These are phyloP conservation scores for Amazona vittata DNA, from an alignment of 2,113 vertebrate genomes.

Conservation along the genomic window DNA sequence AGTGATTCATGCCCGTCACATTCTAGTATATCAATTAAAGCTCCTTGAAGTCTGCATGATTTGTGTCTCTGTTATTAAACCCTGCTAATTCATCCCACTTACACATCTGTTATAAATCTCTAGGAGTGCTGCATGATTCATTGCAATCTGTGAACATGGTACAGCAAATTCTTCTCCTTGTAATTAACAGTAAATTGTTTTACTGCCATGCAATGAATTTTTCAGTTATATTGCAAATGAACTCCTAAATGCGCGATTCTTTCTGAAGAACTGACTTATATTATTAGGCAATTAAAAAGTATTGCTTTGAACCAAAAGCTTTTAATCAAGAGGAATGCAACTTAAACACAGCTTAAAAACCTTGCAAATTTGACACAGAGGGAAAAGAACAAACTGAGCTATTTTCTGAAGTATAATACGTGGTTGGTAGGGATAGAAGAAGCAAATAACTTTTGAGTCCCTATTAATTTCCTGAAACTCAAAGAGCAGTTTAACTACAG, in stretches of 20 bases:
- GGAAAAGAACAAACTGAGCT: conserved; percentile 62
- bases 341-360: conserved; percentile 74
- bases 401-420: conserved; percentile 36
- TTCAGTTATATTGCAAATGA: conserved; percentile 92
- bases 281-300: conserved; percentile 89
- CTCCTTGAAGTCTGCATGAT: conserved; percentile 92
- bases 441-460: conserved; percentile 17
- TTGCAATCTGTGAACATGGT: conserved; percentile 89
- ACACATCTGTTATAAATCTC: conserved; percentile 96
- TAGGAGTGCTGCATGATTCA: conserved; percentile 92
- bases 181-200: conserved; percentile 99
- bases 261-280: conserved; percentile 86
- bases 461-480: not conserved
- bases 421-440: conserved; percentile 34
- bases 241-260: conserved; percentile 84
- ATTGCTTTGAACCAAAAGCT: conserved; percentile 84
- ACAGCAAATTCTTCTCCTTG: conserved; percentile 95
- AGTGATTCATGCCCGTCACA: conserved; percentile 93
- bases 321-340: conserved; percentile 84
- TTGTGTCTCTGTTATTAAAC: conserved; percentile 97
- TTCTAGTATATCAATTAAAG: conserved; percentile 96
- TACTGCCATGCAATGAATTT: conserved; percentile 95
- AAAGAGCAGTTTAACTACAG: not conserved
- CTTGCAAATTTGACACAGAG: conserved; percentile 61
- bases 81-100: conserved; percentile 95